Conservation (phyloP, 1,140 invertebrate species). For the Drosophila trapezifrons region DNA sequence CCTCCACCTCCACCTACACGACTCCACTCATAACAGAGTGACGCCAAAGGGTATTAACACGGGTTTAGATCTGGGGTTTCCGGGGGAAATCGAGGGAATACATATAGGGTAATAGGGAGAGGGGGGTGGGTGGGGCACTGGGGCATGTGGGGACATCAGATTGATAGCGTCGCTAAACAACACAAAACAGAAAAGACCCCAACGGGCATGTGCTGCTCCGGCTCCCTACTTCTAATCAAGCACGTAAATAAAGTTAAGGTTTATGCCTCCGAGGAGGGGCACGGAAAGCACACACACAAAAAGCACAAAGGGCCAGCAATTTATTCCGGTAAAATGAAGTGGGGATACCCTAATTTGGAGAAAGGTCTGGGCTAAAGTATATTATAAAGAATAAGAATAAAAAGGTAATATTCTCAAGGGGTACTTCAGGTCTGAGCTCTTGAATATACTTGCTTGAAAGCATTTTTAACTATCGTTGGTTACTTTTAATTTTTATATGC, state of each 20-base stretch:
- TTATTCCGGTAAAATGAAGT: constrained; percentile 38
- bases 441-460: neutral
- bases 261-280: constrained; percentile 50
- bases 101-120: neutral
- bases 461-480: neutral
- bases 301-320: constrained; percentile 28
- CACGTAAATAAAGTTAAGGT: constrained; percentile 82
- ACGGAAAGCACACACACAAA: constrained; percentile 9
- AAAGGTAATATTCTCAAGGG: constrained; percentile 3
- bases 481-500: too few relatives aligned
- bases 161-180: constrained; percentile 59
- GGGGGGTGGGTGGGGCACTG: neutral
- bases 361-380: neutral
- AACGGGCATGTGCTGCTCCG: constrained; percentile 14
- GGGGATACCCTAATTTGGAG: constrained; percentile 25
- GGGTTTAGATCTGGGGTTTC: neutral
- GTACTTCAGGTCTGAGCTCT: neutral
- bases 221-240: constrained; percentile 72
- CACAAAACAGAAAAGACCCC: constrained; percentile 50
- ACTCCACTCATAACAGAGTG: constrained; percentile 52
- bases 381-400: constrained; percentile 6
- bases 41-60: constrained; percentile 38
- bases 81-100: constrained; percentile 15
- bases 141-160: constrained; percentile 42
- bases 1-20: constrained; percentile 18